These are phyloP conservation scores for Microcaecilia unicolor DNA, from an alignment of 2,797 vertebrate species.

Conservation along the genomic window DNA sequence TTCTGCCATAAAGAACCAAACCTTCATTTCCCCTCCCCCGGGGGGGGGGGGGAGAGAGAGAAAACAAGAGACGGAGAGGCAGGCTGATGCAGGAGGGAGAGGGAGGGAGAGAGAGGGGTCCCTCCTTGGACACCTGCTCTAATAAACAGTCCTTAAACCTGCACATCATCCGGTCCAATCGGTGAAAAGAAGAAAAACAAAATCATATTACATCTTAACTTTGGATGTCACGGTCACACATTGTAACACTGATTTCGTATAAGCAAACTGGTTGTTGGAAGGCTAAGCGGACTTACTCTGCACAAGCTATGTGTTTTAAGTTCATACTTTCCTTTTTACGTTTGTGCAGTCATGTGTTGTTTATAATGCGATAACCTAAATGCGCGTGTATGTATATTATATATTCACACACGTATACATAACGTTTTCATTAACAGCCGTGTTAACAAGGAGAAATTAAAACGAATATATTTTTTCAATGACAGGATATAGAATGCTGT, in stretches of 20 bases:
- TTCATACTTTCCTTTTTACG: too few relatives aligned
- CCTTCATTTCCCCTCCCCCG: slow-evolving; percentile 29
- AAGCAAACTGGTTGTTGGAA: too few relatives aligned
- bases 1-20: slow-evolving; percentile 37
- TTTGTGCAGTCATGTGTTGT: too few relatives aligned
- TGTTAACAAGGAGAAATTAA: too few relatives aligned
- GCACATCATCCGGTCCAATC: not conserved
- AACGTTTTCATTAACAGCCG: too few relatives aligned
- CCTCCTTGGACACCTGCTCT: not conserved
- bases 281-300: too few relatives aligned
- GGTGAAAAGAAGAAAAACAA: not conserved
- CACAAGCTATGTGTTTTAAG: not conserved
- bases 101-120: not conserved
- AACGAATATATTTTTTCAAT: too few relatives aligned
- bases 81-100: not conserved
- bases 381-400: too few relatives aligned
- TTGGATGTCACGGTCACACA: not conserved
- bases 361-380: too few relatives aligned
- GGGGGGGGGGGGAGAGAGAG: slow-evolving; percentile 15
- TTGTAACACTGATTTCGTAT: not conserved
- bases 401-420: too few relatives aligned
- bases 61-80: slow-evolving; percentile 6
- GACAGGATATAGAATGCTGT: too few relatives aligned
- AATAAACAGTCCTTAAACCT: not conserved
- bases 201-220: not conserved